These are phyloP conservation scores for Drosophila nikananu DNA, from an alignment of 1,140 invertebrate species.

Conservation along the genomic window DNA sequence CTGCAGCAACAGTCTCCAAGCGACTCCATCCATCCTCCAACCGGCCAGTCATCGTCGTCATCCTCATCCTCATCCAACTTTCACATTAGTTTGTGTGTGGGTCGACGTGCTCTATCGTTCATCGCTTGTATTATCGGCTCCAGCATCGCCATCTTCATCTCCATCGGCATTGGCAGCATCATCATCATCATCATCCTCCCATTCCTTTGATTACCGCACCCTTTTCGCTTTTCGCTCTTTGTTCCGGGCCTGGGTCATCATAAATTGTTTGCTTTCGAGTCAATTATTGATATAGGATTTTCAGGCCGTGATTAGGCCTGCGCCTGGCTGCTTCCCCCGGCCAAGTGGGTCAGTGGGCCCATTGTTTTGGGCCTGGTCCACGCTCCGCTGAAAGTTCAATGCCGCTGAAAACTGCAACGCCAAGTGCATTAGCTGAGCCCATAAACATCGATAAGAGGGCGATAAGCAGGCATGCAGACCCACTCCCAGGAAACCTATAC, in stretches of 20 bases:
- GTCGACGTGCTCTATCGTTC: slow-evolving; percentile 77
- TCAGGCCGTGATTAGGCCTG: slow-evolving; percentile 61
- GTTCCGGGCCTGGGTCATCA: slow-evolving; percentile 77
- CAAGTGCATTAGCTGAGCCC: slow-evolving; percentile 64
- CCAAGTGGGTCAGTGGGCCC: slow-evolving; percentile 76
- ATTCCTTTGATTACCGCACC: slow-evolving; percentile 81
- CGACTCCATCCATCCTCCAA: slow-evolving; percentile 34
- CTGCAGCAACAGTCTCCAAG: slow-evolving; percentile 57
- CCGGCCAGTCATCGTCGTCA: slow-evolving; percentile 46
- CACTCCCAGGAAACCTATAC: slow-evolving; percentile 26
- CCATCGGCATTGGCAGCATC: slow-evolving; percentile 52
- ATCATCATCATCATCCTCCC: slow-evolving; percentile 35
- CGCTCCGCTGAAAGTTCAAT: slow-evolving; percentile 69
- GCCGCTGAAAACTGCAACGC: slow-evolving; percentile 58
- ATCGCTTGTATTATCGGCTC: slow-evolving; percentile 67
- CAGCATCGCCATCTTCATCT: slow-evolving; percentile 52
- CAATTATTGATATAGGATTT: slow-evolving; percentile 78
- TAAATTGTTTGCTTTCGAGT: slow-evolving; percentile 82
- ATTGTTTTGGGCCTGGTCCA: slow-evolving; percentile 31
- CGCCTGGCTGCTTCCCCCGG: slow-evolving; percentile 17
- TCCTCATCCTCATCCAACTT: slow-evolving; percentile 48
- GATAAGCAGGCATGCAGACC: slow-evolving; percentile 35
- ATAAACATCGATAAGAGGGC: slow-evolving; percentile 55
- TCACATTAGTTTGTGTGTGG: slow-evolving; percentile 73
- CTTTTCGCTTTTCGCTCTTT: slow-evolving; percentile 69